Evolutionary conservation across 2,113 vertebrate genomes (phyloP), one percentile per base, ranked within the genome.

Genomic region (Ammodytes marinus): DNA sequence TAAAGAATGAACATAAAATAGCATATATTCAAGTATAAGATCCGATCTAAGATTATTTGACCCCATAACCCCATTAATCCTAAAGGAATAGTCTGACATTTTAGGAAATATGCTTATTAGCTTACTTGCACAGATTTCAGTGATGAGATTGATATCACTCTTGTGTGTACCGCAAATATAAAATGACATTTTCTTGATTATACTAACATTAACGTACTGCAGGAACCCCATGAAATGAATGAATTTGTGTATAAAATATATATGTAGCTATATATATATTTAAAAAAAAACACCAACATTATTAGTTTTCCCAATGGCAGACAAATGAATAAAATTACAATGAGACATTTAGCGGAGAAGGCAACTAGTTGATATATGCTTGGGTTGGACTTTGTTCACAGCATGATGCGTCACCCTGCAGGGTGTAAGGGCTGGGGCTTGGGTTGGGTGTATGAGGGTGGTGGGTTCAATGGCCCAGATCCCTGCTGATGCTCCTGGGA

Each of bases 401-500:
- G 78, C 50, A 43, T 83, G 84, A 68, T 4, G 73, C 54, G 4
- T 76, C 72, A 84, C 72, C 81, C 79, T 80, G 53, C 50, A 47
- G 64, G 82, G 52, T 35, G 75, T 40, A 4, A 27, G 58, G 81
- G 67, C 45, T 37, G 59, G 52, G 19, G 55, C 1, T 65, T 50
- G 66, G 83, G 64, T 39, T 45, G 71, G 45, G 69, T 67, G 74
- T 2, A 60, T 17, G n/a, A 52, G 74, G 59, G 52, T 13, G 53
- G 45, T 42, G 84, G 52, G 40, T 15, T 63, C 60, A 35, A 52
- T 74, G 78, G 47, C 69, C 45, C 58, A 73, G 82, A 81, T 89
- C 79, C 76, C 69, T 75, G 90, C 42, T 83, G 87, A 89, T 64
- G 76, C 83, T 74, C 84, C 77, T 86, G 80, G 86, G 84, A 84